Evolutionary conservation across 2,888 invertebrate genomes (phyloP), one percentile per base, ranked within the genome.

Genomic region (Panopea generosa): DNA sequence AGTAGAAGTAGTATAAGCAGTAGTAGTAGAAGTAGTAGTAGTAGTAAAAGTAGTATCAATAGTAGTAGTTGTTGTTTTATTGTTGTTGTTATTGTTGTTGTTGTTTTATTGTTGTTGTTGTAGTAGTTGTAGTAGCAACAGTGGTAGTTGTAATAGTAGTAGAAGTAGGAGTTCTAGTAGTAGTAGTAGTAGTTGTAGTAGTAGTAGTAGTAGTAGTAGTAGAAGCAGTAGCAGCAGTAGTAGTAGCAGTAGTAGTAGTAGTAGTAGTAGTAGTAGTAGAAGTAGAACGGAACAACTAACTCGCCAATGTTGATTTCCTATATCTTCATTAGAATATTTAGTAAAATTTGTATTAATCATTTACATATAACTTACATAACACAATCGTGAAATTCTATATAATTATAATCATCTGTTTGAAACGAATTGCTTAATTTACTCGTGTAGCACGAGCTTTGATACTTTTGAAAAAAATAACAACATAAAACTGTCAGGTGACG

Each of bases 21-120:
- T 52, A 52, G 52, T 52, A 52, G 52, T 52, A 52, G 52, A 20
- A 52, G 52, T 22, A 52, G 52, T 52, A 52, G 52, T 52, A 52
- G 52, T 52, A 52, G 52, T 52, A 52, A 22, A 20, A 52, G 52
- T 52, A 52, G 52, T 52, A 52, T 14, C 22, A 52, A 22, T 52
- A 22, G 26, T 22, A 24, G 33, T 33, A 33, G 33, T 33, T 33
- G 6, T 33, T 33, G 33, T 33, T 33, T 33, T 33, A 33, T 33
- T 33, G 33, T 11, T 33, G 33, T 4, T 33, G 11, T 33, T 7
- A 7, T 33, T 4, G n/a, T 47, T 9, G 20, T 18, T 20, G 16
- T 20, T 4, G 7, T 47, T 20, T 4, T 9, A 16, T 47, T 3
- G 18, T 47, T 3, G 22, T 26, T 4, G 22, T 52, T 7, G 22